phyloP scores from a whole-genome alignment of 2,113 vertebrate species.

The Hydrochoerus hydrochaeris region DNA sequence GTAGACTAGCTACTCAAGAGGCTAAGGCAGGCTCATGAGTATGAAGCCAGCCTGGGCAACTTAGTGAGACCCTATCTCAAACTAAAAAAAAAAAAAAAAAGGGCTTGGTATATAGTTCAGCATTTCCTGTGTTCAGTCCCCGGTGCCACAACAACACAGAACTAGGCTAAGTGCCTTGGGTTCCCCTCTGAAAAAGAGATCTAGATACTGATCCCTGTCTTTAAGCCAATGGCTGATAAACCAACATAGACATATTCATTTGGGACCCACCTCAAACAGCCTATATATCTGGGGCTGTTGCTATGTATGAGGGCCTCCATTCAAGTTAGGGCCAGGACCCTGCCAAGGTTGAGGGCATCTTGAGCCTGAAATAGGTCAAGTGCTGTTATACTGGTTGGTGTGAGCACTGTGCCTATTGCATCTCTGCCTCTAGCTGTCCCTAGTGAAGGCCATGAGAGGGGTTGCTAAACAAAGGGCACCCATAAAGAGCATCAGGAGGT shows the following conservation, averaged over 20 bases:
- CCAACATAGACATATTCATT: background rate
- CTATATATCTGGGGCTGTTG: background rate
- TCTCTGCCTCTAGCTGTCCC: background rate
- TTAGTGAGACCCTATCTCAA: background rate
- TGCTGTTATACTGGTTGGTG: background rate
- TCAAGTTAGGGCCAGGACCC: background rate
- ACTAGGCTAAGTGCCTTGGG: background rate
- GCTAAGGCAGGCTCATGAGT: background rate
- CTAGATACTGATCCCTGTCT: background rate
- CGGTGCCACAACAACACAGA: background rate
- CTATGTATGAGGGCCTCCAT: background rate
- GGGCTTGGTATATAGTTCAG: background rate
- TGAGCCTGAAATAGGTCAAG: background rate
- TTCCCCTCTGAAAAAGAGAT: background rate
- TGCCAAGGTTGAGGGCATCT: background rate
- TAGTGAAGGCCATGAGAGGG: background rate
- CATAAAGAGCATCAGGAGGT: background rate
- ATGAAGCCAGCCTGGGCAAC: background rate
- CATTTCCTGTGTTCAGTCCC: background rate
- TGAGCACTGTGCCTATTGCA: background rate
- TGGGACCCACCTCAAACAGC: background rate
- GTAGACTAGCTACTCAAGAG: background rate
- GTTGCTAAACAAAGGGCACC: background rate
- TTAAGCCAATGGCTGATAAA: conserved; percentile 6
- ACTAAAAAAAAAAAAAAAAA: background rate